phyloP scores from a whole-genome alignment of 2,888 invertebrate genomes.

The Watsonalla binaria region DNA sequence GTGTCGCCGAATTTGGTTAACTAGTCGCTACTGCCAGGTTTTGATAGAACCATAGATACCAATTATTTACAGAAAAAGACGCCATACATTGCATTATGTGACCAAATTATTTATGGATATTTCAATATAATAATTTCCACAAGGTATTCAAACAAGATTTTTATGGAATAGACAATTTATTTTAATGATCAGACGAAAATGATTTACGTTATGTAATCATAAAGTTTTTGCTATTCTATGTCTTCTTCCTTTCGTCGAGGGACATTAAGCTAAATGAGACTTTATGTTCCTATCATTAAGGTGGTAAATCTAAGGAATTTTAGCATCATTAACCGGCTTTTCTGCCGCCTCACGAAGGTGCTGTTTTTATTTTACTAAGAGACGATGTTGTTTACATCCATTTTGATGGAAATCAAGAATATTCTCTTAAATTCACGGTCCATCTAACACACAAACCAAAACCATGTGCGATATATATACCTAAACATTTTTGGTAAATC shows the following conservation, averaged over 20 bases:
- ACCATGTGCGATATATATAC: no score
- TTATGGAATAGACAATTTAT: slow-evolving; percentile 2
- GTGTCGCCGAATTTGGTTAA: no score
- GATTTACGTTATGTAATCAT: slow-evolving; percentile 1
- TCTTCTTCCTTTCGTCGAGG: slow-evolving; percentile 11
- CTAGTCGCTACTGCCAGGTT: no score
- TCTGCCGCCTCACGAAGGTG: slow-evolving; percentile 19
- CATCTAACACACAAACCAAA: no score
- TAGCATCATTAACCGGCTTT: slow-evolving; percentile 23
- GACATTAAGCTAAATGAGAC: slow-evolving; percentile 7
- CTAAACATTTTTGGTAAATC: no score
- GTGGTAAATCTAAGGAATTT: slow-evolving; percentile 9
- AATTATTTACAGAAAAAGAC: no score
- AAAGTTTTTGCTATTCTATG: slow-evolving; percentile 3
- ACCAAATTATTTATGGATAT: neutral
- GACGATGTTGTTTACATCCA: slow-evolving; percentile 28
- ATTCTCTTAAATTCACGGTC: slow-evolving; percentile 19
- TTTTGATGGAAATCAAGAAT: slow-evolving; percentile 22
- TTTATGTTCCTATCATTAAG: slow-evolving; percentile 11
- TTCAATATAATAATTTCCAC: neutral
- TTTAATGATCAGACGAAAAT: slow-evolving; percentile 1
- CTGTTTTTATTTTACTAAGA: slow-evolving; percentile 27
- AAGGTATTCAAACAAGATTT: neutral
- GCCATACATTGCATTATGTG: no score
- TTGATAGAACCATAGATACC: no score